These are phyloP conservation scores for Exephanes ischioxanthus DNA, from an alignment of 2,888 invertebrate genomes.

Conservation along the genomic window DNA sequence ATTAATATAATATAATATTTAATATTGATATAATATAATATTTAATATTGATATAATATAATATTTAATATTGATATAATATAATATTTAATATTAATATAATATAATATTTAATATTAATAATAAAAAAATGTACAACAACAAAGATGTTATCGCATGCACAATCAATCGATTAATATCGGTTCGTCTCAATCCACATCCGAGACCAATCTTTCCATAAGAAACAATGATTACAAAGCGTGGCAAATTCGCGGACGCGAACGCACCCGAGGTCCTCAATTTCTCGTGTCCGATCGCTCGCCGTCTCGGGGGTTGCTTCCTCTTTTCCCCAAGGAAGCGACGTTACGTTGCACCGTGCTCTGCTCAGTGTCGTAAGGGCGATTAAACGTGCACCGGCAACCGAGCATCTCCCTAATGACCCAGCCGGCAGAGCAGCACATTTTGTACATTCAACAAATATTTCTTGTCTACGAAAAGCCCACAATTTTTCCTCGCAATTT, in stretches of 20 bases:
- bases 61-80: no score
- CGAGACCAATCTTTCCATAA: not conserved
- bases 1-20: no score
- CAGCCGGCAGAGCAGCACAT: slow-evolving; percentile 56
- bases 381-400: slow-evolving; percentile 65
- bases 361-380: slow-evolving; percentile 67
- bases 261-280: slow-evolving; percentile 23
- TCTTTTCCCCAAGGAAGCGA: slow-evolving; percentile 45
- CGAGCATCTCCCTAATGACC: slow-evolving; percentile 72
- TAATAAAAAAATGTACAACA: no score
- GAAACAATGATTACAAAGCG: not conserved
- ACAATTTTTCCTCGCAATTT: no score
- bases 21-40: no score
- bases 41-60: no score
- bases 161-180: slow-evolving; percentile 28
- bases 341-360: slow-evolving; percentile 33
- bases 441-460: no score
- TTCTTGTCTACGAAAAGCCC: no score
- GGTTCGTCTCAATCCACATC: not conserved
- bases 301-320: slow-evolving; percentile 51
- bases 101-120: no score
- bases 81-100: no score
- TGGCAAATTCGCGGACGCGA: slow-evolving; percentile 47
- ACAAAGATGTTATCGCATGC: no score
- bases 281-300: slow-evolving; percentile 46